Evolutionary conservation across 2,113 vertebrate genomes (phyloP).

Genomic region (Benitochromis conjunctus): DNA sequence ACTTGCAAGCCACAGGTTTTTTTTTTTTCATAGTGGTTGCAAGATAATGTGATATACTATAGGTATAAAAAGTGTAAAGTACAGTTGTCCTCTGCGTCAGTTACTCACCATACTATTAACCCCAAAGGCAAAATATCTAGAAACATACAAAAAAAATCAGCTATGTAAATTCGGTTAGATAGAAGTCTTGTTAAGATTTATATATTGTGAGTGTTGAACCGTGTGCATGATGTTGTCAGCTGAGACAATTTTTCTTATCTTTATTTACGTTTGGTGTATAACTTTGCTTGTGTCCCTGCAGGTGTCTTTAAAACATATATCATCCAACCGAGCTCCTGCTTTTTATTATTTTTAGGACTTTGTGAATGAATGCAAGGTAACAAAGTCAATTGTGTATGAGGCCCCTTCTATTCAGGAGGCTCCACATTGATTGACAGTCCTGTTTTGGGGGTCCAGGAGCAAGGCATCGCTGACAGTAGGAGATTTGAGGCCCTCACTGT

Average conservation of each 20-base stretch:
- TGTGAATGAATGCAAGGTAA: neutral
- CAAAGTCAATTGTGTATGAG: neutral
- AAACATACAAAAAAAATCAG: neutral
- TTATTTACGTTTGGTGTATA: neutral
- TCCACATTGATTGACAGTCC: constrained; percentile 38
- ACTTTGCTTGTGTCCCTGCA: neutral
- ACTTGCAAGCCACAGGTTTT: neutral
- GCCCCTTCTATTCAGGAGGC: neutral
- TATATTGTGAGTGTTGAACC: neutral
- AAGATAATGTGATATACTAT: neutral
- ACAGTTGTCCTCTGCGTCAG: neutral
- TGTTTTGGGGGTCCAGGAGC: constrained; percentile 12
- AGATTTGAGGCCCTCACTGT: constrained; percentile 52
- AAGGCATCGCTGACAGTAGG: constrained; percentile 38
- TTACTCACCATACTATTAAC: neutral
- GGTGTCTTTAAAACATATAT: neutral
- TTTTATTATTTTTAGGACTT: neutral
- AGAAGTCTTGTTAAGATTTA: neutral
- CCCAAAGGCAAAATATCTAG: neutral
- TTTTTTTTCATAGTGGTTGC: neutral
- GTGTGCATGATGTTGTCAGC: neutral
- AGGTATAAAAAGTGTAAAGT: neutral
- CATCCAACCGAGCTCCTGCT: neutral
- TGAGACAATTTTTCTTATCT: neutral
- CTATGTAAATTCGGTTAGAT: neutral